Percentiles rank a stretch among this genome's conserved stretches.
Conservation (phyloP, 2,888 invertebrate genomes). For the Ochropleura plecta region DNA sequence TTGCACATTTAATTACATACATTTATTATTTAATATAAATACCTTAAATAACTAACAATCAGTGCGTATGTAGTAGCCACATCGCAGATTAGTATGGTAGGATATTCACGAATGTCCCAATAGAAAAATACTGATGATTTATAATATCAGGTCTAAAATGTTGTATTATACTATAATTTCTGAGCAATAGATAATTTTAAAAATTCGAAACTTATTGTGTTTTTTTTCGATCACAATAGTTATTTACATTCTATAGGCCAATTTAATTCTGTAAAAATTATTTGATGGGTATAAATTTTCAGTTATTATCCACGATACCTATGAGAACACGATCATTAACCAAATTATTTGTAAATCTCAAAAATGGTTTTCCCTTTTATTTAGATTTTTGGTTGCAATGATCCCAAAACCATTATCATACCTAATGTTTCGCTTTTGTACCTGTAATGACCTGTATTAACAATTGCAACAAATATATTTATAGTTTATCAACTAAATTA, state of each 20-base stretch:
- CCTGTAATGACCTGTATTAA: background rate
- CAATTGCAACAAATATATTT: background rate
- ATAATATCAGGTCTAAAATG: slow-evolving; percentile 31
- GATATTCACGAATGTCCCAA: slow-evolving; percentile 34
- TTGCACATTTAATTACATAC: slow-evolving; percentile 60
- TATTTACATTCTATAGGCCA: slow-evolving; percentile 38
- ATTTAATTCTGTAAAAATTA: background rate
- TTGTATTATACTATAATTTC: slow-evolving; percentile 31
- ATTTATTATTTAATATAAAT: slow-evolving; percentile 48
- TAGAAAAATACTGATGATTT: slow-evolving; percentile 52
- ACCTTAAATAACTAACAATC: slow-evolving; percentile 50
- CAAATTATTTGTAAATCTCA: background rate
- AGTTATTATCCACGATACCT: background rate
- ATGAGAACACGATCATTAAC: background rate
- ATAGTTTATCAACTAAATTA: background rate
- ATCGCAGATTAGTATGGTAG: slow-evolving; percentile 22
- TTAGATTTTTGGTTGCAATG: slow-evolving; percentile 3
- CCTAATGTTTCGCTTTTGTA: slow-evolving; percentile 2
- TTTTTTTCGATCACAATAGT: background rate
- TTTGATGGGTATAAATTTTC: background rate
- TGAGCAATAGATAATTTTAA: slow-evolving; percentile 48
- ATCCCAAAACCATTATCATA: slow-evolving; percentile 31
- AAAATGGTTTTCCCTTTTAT: background rate
- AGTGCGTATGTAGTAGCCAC: slow-evolving; percentile 63
- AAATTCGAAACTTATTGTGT: slow-evolving; percentile 6